Evolutionary conservation across 2,113 vertebrate genomes (phyloP), one percentile per base, ranked within the genome.

Genomic region (Aegypius monachus): DNA sequence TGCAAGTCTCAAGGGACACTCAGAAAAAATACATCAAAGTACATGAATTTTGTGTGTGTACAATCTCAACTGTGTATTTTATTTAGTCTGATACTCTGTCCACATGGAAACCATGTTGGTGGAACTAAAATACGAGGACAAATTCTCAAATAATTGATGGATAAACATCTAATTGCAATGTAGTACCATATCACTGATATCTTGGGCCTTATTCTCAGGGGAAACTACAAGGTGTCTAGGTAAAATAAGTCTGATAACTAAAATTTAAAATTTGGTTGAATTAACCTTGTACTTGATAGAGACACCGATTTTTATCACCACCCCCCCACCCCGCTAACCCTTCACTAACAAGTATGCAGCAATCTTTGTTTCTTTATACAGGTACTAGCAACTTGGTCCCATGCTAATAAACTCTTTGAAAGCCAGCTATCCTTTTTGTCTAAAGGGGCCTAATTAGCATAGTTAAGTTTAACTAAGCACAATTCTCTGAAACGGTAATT

Each of bases 151-250:
- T 43, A 65, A 20, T 18, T 48, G 29, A 19, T 77, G 26, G 3
- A 5, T 40, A 48, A 70, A 20, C 16, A 15, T 36, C 53, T 59
- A n/a, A 21, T 36, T 65, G 36, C 53, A 62, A 5, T 1, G 2
- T 61, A 52, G 17, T 34, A 62, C 0, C 0, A 0, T 31, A 8
- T 31, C 34, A 6, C 34, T 90, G 34, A 6, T 82, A 15, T 31
- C 22, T 86, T 58, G 56, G 53, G 16, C 32, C 16, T 72, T 68
- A 27, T 36, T 82, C n/a, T 92, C 16, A 23, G 20, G 26, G 80
- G 52, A 55, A 74, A 34, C 32, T 52, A 32, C 13, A 36, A 81
- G 50, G 62, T 73, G 13, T 52, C 36, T 59, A 47, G 16, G 13
- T 42, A 58, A 70, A 34, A 8, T 52, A 73, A 77, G 17, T 58